Conservation (phyloP, 1,140 invertebrate genomes). For the Habropoda laboriosa region DNA sequence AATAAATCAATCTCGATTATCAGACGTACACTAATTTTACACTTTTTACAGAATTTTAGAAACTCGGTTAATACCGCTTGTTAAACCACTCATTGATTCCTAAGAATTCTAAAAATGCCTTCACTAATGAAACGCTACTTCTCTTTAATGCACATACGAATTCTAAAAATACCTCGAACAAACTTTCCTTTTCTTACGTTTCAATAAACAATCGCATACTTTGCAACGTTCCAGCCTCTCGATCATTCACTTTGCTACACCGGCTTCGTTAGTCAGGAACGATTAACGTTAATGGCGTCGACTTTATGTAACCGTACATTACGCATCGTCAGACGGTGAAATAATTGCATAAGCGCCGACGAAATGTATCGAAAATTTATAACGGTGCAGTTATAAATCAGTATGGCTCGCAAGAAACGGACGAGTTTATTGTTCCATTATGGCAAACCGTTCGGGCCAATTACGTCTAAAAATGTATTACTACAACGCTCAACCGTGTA, state of each 20-base stretch:
- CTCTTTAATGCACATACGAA: too few species aligned
- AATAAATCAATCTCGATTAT: too few species aligned
- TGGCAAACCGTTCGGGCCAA: neutral
- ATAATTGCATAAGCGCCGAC: neutral
- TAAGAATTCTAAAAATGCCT: too few species aligned
- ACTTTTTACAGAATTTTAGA: too few species aligned
- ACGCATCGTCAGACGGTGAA: neutral
- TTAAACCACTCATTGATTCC: too few species aligned
- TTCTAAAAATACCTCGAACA: too few species aligned
- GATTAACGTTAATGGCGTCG: neutral
- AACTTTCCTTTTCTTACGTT: too few species aligned
- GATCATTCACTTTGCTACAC: neutral
- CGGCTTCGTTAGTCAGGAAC: neutral
- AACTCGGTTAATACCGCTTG: too few species aligned
- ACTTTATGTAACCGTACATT: constrained; percentile 7
- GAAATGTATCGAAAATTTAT: constrained; percentile 17
- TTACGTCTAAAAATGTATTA: constrained; percentile 6
- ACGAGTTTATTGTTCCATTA: constrained; percentile 17
- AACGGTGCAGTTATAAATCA: neutral
- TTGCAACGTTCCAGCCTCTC: too few species aligned
- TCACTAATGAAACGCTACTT: too few species aligned
- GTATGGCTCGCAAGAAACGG: neutral
- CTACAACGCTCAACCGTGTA: neutral
- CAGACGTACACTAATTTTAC: too few species aligned
- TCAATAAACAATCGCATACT: too few species aligned